Conservation (phyloP, 2,888 invertebrate species). For the Marasmarcha lunaedactyla region DNA sequence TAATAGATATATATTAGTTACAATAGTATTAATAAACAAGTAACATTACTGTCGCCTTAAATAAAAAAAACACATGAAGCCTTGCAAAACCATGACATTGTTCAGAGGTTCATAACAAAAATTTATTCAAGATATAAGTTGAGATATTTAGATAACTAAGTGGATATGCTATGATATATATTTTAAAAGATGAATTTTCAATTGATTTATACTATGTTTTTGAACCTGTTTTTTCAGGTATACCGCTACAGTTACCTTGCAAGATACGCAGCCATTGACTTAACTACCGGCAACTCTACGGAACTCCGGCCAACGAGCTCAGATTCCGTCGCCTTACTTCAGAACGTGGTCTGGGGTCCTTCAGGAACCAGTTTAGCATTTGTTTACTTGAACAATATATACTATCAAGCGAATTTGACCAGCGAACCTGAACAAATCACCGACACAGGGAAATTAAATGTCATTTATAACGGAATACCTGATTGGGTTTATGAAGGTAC, state of each 20-base stretch:
- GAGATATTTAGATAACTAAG: too few species aligned
- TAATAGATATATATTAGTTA: too few species aligned
- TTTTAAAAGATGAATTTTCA: too few species aligned
- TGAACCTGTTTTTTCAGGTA: conserved; percentile 56
- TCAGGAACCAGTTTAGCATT: conserved; percentile 78
- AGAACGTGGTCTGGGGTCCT: conserved; percentile 84
- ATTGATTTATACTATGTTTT: too few species aligned
- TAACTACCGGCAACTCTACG: conserved; percentile 53
- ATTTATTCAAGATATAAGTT: too few species aligned
- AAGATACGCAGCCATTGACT: conserved; percentile 77
- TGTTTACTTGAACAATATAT: conserved; percentile 82
- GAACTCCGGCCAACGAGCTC: conserved; percentile 35
- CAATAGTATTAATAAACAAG: too few species aligned
- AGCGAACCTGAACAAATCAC: conserved; percentile 71
- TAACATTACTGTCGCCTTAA: too few species aligned
- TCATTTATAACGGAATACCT: conserved; percentile 86
- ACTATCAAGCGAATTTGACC: conserved; percentile 72
- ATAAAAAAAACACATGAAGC: too few species aligned
- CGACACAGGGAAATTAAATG: conserved; percentile 67
- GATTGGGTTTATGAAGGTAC: conserved; percentile 97
- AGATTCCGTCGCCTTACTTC: conserved; percentile 55
- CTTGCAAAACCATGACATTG: too few species aligned
- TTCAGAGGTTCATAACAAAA: too few species aligned
- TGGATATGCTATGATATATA: too few species aligned
- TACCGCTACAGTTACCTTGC: conserved; percentile 85